These are phyloP conservation scores for Corythaixoides concolor DNA, from an alignment of 2,113 vertebrate genomes.

Conservation along the genomic window DNA sequence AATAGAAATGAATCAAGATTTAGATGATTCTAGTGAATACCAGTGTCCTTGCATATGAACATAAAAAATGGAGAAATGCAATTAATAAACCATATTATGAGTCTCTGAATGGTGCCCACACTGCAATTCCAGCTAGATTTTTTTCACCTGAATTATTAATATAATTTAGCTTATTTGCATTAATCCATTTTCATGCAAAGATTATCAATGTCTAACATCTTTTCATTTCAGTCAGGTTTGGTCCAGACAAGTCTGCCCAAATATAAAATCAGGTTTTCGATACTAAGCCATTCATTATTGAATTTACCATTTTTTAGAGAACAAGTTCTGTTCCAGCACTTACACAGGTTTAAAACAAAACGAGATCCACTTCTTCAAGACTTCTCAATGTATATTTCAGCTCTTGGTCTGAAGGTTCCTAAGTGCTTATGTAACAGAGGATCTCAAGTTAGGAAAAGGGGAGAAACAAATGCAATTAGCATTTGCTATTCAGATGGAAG, in stretches of 20 bases:
- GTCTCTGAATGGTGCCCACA: neutral
- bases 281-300: neutral
- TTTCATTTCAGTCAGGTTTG: neutral
- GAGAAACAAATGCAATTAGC: neutral
- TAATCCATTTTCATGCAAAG: neutral
- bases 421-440: neutral
- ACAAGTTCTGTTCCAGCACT: neutral
- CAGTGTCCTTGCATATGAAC: neutral
- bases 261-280: neutral
- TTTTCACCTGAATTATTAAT: neutral
- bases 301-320: neutral
- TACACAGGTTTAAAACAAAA: neutral
- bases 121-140: neutral
- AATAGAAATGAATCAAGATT: neutral
- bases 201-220: neutral
- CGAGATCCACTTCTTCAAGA: neutral
- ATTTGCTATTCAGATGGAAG: slow-evolving; percentile 9
- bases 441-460: neutral
- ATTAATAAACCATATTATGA: neutral
- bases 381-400: neutral
- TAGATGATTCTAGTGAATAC: neutral
- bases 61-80: neutral
- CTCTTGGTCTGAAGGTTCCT: neutral
- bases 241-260: neutral
- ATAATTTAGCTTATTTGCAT: neutral